Percentiles rank a stretch among this genome's conserved stretches.
phyloP scores from a whole-genome alignment of 2,888 invertebrate genomes.

The Macrosoma leucophasiata region DNA sequence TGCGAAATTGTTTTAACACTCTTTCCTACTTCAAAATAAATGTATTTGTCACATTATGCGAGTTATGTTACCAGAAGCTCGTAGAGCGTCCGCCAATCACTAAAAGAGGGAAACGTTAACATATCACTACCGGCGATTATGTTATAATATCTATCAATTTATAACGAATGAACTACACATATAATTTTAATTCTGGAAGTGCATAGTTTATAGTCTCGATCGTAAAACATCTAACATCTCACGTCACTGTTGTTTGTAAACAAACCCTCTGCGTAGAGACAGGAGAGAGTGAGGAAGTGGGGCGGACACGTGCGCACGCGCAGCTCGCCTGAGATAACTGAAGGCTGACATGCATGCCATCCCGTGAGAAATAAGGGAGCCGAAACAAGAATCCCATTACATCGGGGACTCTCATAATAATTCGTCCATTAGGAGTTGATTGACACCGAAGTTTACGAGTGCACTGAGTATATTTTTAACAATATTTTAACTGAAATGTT shows the following conservation, averaged over 20 bases:
- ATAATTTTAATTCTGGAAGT: too few relatives aligned
- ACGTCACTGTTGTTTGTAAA: conserved; percentile 51
- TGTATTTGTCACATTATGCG: conserved; percentile 70
- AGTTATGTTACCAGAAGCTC: conserved; percentile 50
- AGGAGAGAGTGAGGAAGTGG: conserved; percentile 32
- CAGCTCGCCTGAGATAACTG: conserved; percentile 61
- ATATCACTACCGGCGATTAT: conserved; percentile 62
- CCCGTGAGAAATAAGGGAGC: conserved; percentile 49
- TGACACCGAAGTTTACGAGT: too few relatives aligned
- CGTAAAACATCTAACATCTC: too few relatives aligned
- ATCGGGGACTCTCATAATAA: too few relatives aligned
- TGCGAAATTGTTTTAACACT: conserved; percentile 51
- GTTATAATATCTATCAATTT: too few relatives aligned
- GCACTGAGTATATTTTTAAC: too few relatives aligned
- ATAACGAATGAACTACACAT: too few relatives aligned
- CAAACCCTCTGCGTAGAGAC: conserved; percentile 37
- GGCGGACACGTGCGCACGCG: conserved; percentile 66
- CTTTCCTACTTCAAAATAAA: conserved; percentile 51
- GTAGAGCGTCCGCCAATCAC: conserved; percentile 55
- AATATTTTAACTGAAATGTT: too few relatives aligned
- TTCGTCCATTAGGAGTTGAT: too few relatives aligned
- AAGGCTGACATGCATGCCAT: conserved; percentile 62
- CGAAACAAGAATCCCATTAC: too few relatives aligned
- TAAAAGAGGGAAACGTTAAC: conserved; percentile 56
- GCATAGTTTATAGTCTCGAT: too few relatives aligned